Evolutionary conservation across 2,888 invertebrate species (phyloP).

Genomic region (Hypomecis punctinalis): DNA sequence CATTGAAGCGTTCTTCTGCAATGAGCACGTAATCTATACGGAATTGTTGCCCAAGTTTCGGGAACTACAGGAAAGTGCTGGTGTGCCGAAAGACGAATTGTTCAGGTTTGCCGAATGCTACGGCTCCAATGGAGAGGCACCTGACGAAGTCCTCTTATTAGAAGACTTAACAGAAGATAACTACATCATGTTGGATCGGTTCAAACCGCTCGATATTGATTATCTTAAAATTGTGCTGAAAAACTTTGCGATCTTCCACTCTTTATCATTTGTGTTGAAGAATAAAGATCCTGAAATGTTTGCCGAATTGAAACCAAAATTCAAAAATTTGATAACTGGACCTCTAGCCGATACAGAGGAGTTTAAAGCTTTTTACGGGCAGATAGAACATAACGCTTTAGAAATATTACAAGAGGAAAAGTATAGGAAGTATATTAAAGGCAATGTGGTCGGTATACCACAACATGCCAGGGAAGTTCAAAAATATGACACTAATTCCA

Average conservation of each 20-base stretch:
- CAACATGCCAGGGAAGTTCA: constrained; percentile 28
- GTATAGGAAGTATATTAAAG: constrained; percentile 44
- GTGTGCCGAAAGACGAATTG: constrained; percentile 50
- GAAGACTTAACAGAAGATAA: constrained; percentile 57
- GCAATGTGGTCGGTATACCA: constrained; percentile 34
- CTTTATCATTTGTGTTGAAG: constrained; percentile 59
- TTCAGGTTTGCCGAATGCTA: constrained; percentile 41
- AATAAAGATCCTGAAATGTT: constrained; percentile 51
- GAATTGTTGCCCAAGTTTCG: constrained; percentile 49
- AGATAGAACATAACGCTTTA: constrained; percentile 37
- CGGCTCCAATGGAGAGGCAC: constrained; percentile 26
- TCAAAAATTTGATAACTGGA: constrained; percentile 43
- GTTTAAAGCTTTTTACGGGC: constrained; percentile 12
- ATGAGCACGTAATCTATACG: constrained; percentile 57
- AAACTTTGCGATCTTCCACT: constrained; percentile 58
- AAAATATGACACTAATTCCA: constrained; percentile 32
- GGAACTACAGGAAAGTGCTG: constrained; percentile 53
- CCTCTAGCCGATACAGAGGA: constrained; percentile 16
- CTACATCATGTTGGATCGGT: constrained; percentile 57
- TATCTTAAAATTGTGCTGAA: constrained; percentile 53
- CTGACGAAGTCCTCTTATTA: constrained; percentile 42
- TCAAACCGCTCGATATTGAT: constrained; percentile 50
- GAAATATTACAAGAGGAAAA: constrained; percentile 46
- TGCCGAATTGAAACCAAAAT: constrained; percentile 36
- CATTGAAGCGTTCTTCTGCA: constrained; percentile 46